phyloP scores from a whole-genome alignment of 2,888 invertebrate species.

The Caenorhabditis drosophilae region DNA sequence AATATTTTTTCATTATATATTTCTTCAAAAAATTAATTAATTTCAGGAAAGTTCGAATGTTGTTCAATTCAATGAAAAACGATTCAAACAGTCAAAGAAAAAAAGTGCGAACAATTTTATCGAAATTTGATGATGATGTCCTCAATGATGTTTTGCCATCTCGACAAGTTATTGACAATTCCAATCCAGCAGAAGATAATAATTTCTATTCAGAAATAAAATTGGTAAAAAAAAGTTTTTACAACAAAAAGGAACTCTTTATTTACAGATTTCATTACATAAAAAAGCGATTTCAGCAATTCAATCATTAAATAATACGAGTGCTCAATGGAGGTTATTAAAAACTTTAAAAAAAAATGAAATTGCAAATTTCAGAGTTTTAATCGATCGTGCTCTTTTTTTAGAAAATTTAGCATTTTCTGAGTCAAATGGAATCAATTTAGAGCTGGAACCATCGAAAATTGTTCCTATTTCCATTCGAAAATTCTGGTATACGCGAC shows the following conservation, averaged over 20 bases:
- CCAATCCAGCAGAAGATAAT: conserved; percentile 6
- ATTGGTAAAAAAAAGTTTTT: too few species aligned
- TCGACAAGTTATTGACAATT: conserved; percentile 35
- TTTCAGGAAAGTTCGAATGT: conserved; percentile 82
- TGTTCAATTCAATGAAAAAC: conserved; percentile 77
- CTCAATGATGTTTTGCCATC: conserved; percentile 43
- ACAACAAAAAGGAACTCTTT: neutral
- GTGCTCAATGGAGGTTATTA: conserved; percentile 84
- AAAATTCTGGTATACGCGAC: conserved; percentile 33
- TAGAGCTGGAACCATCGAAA: conserved; percentile 13
- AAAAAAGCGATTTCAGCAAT: conserved; percentile 88
- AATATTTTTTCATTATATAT: neutral
- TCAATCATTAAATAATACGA: conserved; percentile 83
- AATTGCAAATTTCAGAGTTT: conserved; percentile 22
- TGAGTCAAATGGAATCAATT: conserved; percentile 22
- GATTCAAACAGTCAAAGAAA: conserved; percentile 48
- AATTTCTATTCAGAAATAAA: conserved; percentile 46
- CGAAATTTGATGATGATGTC: conserved; percentile 48
- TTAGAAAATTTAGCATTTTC: conserved; percentile 50
- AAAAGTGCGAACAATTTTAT: conserved; percentile 56
- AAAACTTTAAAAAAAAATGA: neutral
- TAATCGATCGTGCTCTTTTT: conserved; percentile 48
- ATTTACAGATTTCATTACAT: conserved; percentile 86
- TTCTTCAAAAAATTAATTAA: neutral
- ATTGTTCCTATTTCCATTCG: conserved; percentile 14